Conservation (phyloP, 2,888 invertebrate species). For the Pyralis farinalis region DNA sequence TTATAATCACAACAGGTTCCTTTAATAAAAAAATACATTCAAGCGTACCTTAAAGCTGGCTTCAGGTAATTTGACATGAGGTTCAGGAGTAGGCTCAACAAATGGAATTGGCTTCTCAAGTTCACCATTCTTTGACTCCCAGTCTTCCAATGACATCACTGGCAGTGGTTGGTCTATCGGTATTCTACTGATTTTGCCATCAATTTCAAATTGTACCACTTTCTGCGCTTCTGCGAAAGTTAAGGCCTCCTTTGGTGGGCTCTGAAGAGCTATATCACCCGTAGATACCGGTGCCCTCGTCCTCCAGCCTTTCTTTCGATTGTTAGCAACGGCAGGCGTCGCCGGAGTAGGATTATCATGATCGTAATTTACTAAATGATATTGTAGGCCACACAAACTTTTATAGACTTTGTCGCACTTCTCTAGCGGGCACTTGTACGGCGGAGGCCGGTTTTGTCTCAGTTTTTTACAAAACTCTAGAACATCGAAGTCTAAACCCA, state of each 20-base stretch:
- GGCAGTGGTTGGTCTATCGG: slow-evolving; percentile 84
- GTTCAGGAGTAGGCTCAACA: slow-evolving; percentile 63
- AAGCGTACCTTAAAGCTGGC: slow-evolving; percentile 64
- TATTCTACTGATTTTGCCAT: slow-evolving; percentile 87
- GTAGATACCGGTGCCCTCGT: slow-evolving; percentile 81
- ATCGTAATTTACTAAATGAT: slow-evolving; percentile 92
- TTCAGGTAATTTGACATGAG: slow-evolving; percentile 70
- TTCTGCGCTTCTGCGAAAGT: slow-evolving; percentile 92
- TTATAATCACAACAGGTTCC: no score
- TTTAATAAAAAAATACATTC: not conserved
- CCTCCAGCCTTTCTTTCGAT: slow-evolving; percentile 83
- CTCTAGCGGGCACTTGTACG: slow-evolving; percentile 92
- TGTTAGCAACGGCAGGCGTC: slow-evolving; percentile 82
- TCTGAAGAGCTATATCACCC: slow-evolving; percentile 73
- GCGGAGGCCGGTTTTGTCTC: slow-evolving; percentile 89
- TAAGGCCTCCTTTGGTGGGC: slow-evolving; percentile 84
- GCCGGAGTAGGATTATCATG: slow-evolving; percentile 88
- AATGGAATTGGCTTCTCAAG: slow-evolving; percentile 66
- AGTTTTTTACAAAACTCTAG: slow-evolving; percentile 92
- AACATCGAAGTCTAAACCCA: slow-evolving; percentile 93
- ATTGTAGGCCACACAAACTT: slow-evolving; percentile 92
- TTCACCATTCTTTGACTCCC: slow-evolving; percentile 71
- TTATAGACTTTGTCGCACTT: slow-evolving; percentile 93
- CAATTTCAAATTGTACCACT: slow-evolving; percentile 93
- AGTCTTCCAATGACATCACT: slow-evolving; percentile 86